Base-by-base conservation (phyloP, 2,888 invertebrate species). In the Rhagophthalmus giganteus region DNA sequence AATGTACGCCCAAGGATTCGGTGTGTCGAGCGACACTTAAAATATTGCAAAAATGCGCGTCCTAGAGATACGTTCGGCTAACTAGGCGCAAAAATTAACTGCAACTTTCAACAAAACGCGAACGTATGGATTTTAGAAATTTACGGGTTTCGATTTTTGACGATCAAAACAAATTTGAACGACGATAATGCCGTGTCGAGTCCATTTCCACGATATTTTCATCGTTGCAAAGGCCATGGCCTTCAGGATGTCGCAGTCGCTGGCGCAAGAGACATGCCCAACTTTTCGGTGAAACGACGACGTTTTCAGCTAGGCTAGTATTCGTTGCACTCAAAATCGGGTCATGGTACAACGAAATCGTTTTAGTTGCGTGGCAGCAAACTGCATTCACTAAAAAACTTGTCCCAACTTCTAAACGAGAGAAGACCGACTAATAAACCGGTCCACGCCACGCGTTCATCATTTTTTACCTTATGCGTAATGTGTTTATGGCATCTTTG, bases 281-380 rank as follows among this genome's bases (percentile, higher is more conserved):
- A 55, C 47, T 54, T 51, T 62, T 60, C 51, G 47, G 53, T 50
- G 49, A 35, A 20, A 26, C 31, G 15, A n/a, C 55, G 37, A 72
- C 63, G 70, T 73, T 73, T 72, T 69, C 64, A 66, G 58, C 47
- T 54, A 61, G 62, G 68, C 59, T 72, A 72, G 66, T 73, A 72
- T 60, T 52, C 53, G 60, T 58, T 71, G 71, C 69, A 71, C 67
- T 71, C 68, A 62, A 70, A 74, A 73, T 71, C 72, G 70, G 74
- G 73, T 73, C 74, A 74, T 73, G 72, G 70, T 71, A 73, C 71
- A 71, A 72, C 72, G 69, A 71, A 74, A 73, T 70, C 72, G 71
- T 69, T 71, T 72, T 71, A 65, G 68, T 70, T 71, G 69, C 70
- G 70, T 68, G 63, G 69, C 69, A 67, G 71, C 70, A 66, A 66